Evolutionary conservation across 1,140 invertebrate species (phyloP), one percentile per base, ranked within the genome.

Genomic region (Neodiprion fabricii): DNA sequence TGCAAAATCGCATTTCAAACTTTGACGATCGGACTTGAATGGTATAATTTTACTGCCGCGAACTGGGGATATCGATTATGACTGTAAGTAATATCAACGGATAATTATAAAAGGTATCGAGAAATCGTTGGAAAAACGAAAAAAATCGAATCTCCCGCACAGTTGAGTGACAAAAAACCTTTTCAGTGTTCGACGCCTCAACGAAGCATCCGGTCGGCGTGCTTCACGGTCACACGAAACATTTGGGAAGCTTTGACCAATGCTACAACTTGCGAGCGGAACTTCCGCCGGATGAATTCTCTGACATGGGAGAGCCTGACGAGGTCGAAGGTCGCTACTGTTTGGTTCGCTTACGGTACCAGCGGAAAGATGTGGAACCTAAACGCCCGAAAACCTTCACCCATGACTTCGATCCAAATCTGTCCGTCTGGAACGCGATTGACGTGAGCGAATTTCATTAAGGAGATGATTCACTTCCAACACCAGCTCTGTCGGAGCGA

Each of bases 341-440:
- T 75, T 75, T 87, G 23, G 80, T 85, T 0, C 76, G 83, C 68
- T 70, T 80, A 1, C 70, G 76, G 66, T 81, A 77, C 48, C 70
- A 79, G 23, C 77, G 65, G 28, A 77, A 48, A 68, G 75, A 67
- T 72, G 74, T 73, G 73, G 50, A 28, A 23, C 17, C 11, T 1
- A 5, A 40, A 40, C 77, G 23, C 74, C 75, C 5, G 10, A 72
- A 12, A 48, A 73, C 74, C 48, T 76, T 81, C 9, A 70, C 78
- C 0, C 72, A 79, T 14, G 66, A 81, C 4, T 86, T 85, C 66
- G 76, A 84, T 75, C 83, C 83, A 1, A 72, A 75, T 48, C 75
- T 71, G 14, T 80, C 82, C 3, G 79, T 76, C 48, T 87, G 85
- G 85, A 79, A 85, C 68, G 81, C 79, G 12, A 82, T 87, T 28